phyloP scores from a whole-genome alignment of 2,888 invertebrate species.

The Dione juno region DNA sequence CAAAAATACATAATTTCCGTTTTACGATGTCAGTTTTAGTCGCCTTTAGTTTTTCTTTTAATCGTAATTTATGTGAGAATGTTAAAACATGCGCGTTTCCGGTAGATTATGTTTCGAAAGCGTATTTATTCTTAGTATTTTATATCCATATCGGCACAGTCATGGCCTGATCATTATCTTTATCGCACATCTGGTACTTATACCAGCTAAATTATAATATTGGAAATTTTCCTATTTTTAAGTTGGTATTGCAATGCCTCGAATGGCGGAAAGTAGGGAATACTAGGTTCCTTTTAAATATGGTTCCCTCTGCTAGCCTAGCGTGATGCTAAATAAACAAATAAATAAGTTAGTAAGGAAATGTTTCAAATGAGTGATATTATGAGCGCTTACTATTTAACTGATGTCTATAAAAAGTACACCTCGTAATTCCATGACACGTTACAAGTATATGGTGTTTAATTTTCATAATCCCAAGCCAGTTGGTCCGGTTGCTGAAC shows the following conservation, averaged over 20 bases:
- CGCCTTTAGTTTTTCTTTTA: constrained; percentile 26
- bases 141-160: background rate
- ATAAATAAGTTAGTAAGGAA: no score
- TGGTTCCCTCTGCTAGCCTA: no score
- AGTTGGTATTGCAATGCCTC: no score
- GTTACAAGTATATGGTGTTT: constrained; percentile 39
- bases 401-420: constrained; percentile 12
- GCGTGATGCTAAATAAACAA: no score
- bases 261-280: no score
- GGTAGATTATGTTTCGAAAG: constrained; percentile 1
- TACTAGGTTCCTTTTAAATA: no score
- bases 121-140: background rate
- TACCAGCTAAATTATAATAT: background rate
- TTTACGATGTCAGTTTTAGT: constrained; percentile 22
- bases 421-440: constrained; percentile 23
- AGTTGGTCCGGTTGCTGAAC: constrained; percentile 44
- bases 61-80: constrained; percentile 22
- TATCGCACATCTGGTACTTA: background rate
- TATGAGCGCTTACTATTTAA: constrained; percentile 13
- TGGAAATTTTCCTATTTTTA: background rate
- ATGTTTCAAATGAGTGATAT: constrained; percentile 2
- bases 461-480: constrained; percentile 47
- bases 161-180: constrained; percentile 10
- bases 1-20: constrained; percentile 27
- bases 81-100: constrained; percentile 16